Evolutionary conservation across 2,113 vertebrate genomes (phyloP).

Genomic region (Thymallus thymallus): DNA sequence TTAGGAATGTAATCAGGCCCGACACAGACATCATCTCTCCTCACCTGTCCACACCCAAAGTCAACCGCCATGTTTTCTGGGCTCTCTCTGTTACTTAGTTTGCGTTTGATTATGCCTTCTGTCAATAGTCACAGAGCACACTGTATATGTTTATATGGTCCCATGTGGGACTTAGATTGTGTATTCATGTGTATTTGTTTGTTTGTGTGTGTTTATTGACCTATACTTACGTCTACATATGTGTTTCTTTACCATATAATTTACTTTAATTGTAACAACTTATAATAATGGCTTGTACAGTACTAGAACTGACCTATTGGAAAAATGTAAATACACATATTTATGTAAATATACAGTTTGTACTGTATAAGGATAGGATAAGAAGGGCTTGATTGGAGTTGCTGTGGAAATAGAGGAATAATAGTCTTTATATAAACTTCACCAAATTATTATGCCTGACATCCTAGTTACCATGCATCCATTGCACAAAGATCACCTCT

Average conservation of each 20-base stretch:
- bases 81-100: background rate
- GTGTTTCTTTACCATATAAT: background rate
- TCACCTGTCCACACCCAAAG: background rate
- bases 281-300: constrained; percentile 1
- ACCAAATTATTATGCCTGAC: background rate
- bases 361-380: background rate
- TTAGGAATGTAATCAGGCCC: too few relatives aligned
- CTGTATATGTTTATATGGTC: background rate
- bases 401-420: background rate
- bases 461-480: constrained; percentile 1
- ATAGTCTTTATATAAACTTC: too few relatives aligned
- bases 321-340: constrained; percentile 12
- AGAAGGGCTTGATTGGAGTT: background rate
- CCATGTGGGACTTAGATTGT: background rate
- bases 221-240: background rate
- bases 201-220: background rate
- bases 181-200: background rate
- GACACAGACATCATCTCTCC: background rate
- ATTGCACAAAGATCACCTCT: background rate
- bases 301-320: background rate
- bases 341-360: constrained; percentile 7
- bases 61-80: too few relatives aligned
- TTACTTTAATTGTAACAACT: background rate
- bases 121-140: background rate
- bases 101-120: background rate